Percentiles rank a stretch among this genome's conserved stretches.
phyloP scores from a whole-genome alignment of 2,113 vertebrate species.

The Sebastes schlegelii region DNA sequence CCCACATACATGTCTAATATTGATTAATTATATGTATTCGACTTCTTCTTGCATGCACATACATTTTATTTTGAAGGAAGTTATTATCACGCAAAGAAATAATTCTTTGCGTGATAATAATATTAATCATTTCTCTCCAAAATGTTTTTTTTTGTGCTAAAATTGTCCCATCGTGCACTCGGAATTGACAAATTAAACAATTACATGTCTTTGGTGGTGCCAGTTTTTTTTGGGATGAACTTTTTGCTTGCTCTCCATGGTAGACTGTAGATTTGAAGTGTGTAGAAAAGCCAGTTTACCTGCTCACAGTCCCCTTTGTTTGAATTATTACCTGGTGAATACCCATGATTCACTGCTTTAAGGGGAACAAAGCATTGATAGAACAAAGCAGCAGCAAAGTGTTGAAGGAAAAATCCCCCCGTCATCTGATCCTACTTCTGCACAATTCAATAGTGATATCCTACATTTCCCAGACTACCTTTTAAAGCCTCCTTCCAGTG shows the following conservation, averaged over 20 bases:
- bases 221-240: not conserved
- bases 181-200: not conserved
- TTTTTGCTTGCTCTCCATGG: too few species aligned
- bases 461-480: not conserved
- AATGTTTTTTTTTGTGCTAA: not conserved
- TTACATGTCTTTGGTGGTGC: not conserved
- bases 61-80: not conserved
- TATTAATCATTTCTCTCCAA: not conserved
- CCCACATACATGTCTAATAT: not conserved
- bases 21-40: not conserved
- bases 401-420: not conserved
- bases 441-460: not conserved
- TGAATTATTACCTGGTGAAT: constrained; percentile 11
- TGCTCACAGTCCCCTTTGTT: not conserved
- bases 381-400: constrained; percentile 7
- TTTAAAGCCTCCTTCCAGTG: not conserved
- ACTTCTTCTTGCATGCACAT: not conserved
- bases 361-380: constrained; percentile 8
- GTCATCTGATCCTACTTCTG: not conserved
- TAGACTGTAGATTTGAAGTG: not conserved
- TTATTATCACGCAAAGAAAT: not conserved
- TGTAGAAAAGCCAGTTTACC: not conserved
- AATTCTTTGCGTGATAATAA: not conserved
- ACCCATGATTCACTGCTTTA: constrained; percentile 2
- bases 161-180: not conserved